Base-by-base conservation (phyloP, 2,888 invertebrate species). In the Acleris emargana region DNA sequence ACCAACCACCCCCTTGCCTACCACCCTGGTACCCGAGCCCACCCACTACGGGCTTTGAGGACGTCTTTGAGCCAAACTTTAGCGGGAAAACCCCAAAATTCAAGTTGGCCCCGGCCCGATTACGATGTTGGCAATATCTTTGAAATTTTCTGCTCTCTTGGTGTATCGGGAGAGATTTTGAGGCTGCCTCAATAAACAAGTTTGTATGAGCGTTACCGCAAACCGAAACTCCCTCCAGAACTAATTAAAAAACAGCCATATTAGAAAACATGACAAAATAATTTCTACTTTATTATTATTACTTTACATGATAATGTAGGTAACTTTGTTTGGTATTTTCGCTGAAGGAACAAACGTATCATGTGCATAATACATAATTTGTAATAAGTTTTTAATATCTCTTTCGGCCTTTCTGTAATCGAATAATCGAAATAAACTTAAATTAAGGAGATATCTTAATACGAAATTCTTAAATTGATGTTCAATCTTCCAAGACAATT, bases 1-100 rank as follows among this genome's bases (percentile, higher is more conserved):
- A 87, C 87, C 86, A 87, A 87, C 86, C 81, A 72, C 80, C 77
- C 78, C 77, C 76, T 73, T 69, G 74, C 76, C 76, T 81, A 77
- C 86, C 88, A 77, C 88, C 88, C 86, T 82, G 80, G 88, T 86
- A 85, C 84, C 82, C 82, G 74, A 78, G 78, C 81, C 87, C 87
- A 85, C 89, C 90, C 87, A 83, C 85, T 81, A 73, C 84, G 86
- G 84, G 88, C 90, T 89, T 89, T 87, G 86, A 89, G 91, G 89
- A 88, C 90, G 89, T 90, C 91, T 91, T 91, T 91, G 89, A 89
- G 83, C 81, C 81, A 81, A 91, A 91, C 85, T 91, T 90, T 84
- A 83, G 84, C 82, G 82, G 86, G 88, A 89, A 89, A 90, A 90
- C 89, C 91, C 91, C 88, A 87, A 92, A 91, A 88, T 90, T 89